Percentiles rank a stretch among this genome's conserved stretches.
Conservation (phyloP, 92 coral and sea anemone species). For the Palythoa grandis region DNA sequence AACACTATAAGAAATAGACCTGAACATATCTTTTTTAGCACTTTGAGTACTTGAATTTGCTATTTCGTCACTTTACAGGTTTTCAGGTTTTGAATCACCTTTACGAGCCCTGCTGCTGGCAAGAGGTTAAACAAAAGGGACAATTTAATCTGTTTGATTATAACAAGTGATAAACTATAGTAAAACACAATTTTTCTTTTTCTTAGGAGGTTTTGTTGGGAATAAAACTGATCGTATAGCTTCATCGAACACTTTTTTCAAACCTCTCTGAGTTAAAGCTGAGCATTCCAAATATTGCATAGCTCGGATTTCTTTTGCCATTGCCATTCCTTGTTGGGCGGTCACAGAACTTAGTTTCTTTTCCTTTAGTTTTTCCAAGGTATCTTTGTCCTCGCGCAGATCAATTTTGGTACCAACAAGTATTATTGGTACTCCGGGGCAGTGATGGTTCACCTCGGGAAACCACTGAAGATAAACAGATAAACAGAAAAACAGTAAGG, state of each 20-base stretch:
- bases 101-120: not conserved
- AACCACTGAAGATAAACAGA: conserved; percentile 48
- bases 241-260: conserved; percentile 69
- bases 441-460: conserved; percentile 74
- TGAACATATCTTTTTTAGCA: not conserved
- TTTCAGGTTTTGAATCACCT: not conserved
- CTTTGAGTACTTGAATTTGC: not conserved
- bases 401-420: conserved; percentile 71
- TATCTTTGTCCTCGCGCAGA: conserved; percentile 71
- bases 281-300: conserved; percentile 70
- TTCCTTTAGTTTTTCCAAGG: conserved; percentile 67
- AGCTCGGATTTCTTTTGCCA: conserved; percentile 68
- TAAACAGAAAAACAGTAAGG: not conserved
- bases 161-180: conserved; percentile 34
- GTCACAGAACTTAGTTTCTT: conserved; percentile 58
- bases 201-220: conserved; percentile 62
- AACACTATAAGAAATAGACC: not conserved
- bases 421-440: conserved; percentile 66
- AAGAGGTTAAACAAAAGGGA: not conserved
- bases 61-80: not conserved
- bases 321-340: conserved; percentile 51
- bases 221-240: conserved; percentile 65
- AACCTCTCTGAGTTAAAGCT: conserved; percentile 64
- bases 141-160: not conserved
- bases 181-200: conserved; percentile 47